These are phyloP conservation scores for Gambelia wislizenii DNA, from an alignment of 2,797 vertebrate genomes.

Conservation along the genomic window DNA sequence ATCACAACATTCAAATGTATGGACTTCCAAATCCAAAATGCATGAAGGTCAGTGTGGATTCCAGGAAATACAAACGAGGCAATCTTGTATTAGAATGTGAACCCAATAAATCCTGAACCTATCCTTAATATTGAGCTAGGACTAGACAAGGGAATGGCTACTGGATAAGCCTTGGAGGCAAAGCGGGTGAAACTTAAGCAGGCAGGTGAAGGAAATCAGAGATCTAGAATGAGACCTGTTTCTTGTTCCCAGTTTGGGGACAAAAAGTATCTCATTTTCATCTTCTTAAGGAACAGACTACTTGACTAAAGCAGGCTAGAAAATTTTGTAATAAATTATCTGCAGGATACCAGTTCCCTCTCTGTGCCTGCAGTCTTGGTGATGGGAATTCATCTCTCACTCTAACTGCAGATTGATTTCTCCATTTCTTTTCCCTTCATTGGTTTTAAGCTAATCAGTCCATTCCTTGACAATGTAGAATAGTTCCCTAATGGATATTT, in stretches of 20 bases:
- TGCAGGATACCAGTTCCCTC: neutral
- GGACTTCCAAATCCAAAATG: neutral
- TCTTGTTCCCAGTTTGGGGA: neutral
- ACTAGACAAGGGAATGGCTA: neutral
- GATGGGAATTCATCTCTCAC: neutral
- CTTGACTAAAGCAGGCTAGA: neutral
- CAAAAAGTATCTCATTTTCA: neutral
- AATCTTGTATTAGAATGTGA: neutral
- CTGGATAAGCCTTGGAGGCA: neutral
- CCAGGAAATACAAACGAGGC: no score
- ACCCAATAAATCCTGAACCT: neutral
- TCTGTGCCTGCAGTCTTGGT: neutral
- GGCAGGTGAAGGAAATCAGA: neutral
- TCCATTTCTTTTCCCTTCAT: constrained; percentile 35
- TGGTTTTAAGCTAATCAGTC: constrained; percentile 46
- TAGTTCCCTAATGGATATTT: constrained; percentile 47
- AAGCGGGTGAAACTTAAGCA: neutral
- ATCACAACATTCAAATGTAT: neutral
- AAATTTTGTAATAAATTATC: neutral
- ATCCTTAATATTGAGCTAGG: neutral
- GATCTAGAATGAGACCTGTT: neutral
- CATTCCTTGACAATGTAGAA: constrained; percentile 44
- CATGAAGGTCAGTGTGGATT: neutral
- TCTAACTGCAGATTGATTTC: constrained; percentile 36
- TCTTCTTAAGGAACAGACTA: neutral